These are phyloP conservation scores for Autographa gamma DNA, from an alignment of 2,888 invertebrate species.

Conservation along the genomic window DNA sequence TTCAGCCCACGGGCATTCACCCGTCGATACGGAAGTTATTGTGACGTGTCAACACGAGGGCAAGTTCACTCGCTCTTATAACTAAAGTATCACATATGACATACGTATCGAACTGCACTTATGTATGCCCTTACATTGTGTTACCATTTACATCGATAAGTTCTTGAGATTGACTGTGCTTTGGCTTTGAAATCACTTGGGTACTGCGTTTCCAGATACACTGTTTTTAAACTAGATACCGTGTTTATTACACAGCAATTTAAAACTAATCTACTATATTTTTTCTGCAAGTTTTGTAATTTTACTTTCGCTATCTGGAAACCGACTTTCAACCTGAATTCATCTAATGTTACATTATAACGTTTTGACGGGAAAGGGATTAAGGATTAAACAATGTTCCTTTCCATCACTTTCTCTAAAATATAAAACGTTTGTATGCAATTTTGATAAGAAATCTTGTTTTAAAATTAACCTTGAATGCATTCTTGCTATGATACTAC, in stretches of 20 bases:
- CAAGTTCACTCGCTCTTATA: conserved; percentile 60
- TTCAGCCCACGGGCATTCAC: conserved; percentile 79
- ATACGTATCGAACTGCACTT: conserved; percentile 14
- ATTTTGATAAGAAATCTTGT: not conserved
- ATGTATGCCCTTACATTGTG: conserved; percentile 57
- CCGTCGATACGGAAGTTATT: conserved; percentile 68
- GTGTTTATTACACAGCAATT: no score
- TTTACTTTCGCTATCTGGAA: no score
- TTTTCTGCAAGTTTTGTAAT: no score
- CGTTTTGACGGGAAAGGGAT: not conserved
- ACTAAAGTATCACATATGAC: conserved; percentile 53
- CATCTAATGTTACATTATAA: no score
- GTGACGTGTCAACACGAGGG: conserved; percentile 66
- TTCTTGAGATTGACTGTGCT: conserved; percentile 34
- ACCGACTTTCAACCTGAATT: no score
- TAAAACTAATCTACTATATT: no score
- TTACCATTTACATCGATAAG: conserved; percentile 53
- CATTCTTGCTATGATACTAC: not conserved
- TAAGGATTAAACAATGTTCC: not conserved
- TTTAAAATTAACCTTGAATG: not conserved
- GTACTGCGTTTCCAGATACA: not conserved
- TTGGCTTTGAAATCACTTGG: conserved; percentile 14
- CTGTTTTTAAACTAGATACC: no score
- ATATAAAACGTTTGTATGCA: not conserved
- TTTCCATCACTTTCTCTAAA: not conserved